Evolutionary conservation across 1,140 invertebrate genomes (phyloP).

Genomic region (Heliothis virescens): DNA sequence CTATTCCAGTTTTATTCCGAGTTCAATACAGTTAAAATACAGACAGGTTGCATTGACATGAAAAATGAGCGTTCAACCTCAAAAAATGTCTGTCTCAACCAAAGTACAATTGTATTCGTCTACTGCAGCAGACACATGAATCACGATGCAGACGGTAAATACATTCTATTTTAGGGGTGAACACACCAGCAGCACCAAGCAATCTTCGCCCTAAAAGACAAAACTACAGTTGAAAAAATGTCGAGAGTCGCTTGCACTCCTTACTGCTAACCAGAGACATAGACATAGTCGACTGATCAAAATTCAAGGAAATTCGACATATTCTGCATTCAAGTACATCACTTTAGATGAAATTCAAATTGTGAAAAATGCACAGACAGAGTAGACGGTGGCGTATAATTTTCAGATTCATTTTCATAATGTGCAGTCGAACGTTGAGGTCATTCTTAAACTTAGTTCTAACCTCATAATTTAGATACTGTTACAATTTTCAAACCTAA

Average conservation of each 20-base stretch:
- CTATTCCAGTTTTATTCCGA: not conserved
- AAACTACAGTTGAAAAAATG: not conserved
- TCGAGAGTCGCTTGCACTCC: slow-evolving; percentile 54
- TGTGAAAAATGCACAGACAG: slow-evolving; percentile 82
- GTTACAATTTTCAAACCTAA: slow-evolving; percentile 9
- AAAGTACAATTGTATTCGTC: slow-evolving; percentile 73
- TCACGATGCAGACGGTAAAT: slow-evolving; percentile 78
- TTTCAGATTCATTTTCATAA: slow-evolving; percentile 85
- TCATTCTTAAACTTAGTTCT: slow-evolving; percentile 61
- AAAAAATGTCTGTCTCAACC: slow-evolving; percentile 56
- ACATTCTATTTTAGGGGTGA: slow-evolving; percentile 74
- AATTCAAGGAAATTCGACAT: slow-evolving; percentile 84
- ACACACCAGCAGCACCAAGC: slow-evolving; percentile 51
- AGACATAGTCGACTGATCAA: slow-evolving; percentile 77
- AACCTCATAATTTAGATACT: slow-evolving; percentile 46
- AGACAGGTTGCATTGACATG: slow-evolving; percentile 52
- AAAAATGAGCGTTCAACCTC: slow-evolving; percentile 56
- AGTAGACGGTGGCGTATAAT: slow-evolving; percentile 78
- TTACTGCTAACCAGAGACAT: slow-evolving; percentile 64
- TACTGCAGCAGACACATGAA: slow-evolving; percentile 82
- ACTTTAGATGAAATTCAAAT: slow-evolving; percentile 72
- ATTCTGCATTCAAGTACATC: slow-evolving; percentile 83
- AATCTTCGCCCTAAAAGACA: slow-evolving; percentile 53
- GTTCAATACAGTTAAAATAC: slow-evolving; percentile 29
- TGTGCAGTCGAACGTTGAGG: slow-evolving; percentile 80